phyloP scores from a whole-genome alignment of 1,140 invertebrate genomes.

The Zaprionus nigranus region DNA sequence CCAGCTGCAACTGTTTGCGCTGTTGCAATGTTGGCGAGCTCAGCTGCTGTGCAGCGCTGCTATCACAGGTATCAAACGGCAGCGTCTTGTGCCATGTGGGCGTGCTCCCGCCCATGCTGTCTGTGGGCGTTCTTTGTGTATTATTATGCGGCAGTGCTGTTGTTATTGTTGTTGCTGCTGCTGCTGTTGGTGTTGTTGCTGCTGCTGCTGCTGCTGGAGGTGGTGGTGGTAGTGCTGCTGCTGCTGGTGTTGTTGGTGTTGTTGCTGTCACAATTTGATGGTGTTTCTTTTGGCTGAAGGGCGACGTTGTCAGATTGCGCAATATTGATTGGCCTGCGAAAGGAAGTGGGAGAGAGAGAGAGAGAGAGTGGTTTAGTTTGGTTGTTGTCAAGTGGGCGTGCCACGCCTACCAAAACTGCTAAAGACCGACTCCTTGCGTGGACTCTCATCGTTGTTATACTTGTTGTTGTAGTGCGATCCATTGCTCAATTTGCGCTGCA shows the following conservation, averaged over 20 bases:
- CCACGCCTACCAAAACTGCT: constrained; percentile 70
- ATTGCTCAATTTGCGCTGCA: constrained; percentile 79
- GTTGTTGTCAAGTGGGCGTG: background rate
- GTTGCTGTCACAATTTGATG: constrained; percentile 34
- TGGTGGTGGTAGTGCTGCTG: no score
- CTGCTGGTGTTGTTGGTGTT: constrained; percentile 37
- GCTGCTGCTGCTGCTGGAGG: no score
- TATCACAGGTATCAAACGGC: constrained; percentile 66
- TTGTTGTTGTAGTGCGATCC: constrained; percentile 55
- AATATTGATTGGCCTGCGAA: constrained; percentile 79
- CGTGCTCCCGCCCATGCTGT: background rate
- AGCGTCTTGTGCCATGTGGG: constrained; percentile 33
- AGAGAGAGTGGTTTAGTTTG: background rate
- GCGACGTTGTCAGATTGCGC: constrained; percentile 80
- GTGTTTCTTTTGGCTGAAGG: constrained; percentile 83
- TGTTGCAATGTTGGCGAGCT: constrained; percentile 55
- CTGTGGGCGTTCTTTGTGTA: constrained; percentile 28
- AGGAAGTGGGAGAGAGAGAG: background rate
- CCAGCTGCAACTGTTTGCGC: constrained; percentile 41
- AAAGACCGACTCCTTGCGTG: constrained; percentile 81
- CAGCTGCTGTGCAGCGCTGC: constrained; percentile 15
- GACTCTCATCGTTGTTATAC: constrained; percentile 73
- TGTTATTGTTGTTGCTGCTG: constrained; percentile 32
- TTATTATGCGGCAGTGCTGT: constrained; percentile 57
- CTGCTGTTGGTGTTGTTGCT: no score